Conservation (phyloP, 2,113 vertebrate species). For the Corythornis cristatus region DNA sequence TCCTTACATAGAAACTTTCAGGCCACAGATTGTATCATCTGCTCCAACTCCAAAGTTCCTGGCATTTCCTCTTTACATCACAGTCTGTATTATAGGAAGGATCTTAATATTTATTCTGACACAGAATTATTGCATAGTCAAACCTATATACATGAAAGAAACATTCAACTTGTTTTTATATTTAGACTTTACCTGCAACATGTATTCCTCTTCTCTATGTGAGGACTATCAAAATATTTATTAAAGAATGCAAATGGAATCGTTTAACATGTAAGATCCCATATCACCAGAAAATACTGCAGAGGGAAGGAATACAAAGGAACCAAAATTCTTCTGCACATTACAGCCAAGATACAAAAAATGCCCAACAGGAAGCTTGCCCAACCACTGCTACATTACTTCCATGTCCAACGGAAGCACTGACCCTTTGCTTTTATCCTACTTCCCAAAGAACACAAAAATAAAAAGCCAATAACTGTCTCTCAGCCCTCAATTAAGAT, state of each 20-base stretch:
- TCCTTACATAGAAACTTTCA: background rate
- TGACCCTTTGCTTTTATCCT: background rate
- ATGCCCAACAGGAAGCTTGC: rapidly evolving
- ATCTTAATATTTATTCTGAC: background rate
- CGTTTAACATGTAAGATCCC: background rate
- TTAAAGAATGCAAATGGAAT: background rate
- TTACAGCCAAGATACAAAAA: background rate
- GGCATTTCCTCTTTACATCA: background rate
- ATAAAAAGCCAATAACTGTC: background rate
- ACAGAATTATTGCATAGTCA: background rate
- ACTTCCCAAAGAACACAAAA: background rate
- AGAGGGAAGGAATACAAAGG: background rate
- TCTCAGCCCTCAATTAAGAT: background rate
- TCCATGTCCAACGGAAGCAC: background rate
- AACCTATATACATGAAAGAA: background rate
- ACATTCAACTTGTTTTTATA: background rate
- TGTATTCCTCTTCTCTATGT: background rate
- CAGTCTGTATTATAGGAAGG: background rate
- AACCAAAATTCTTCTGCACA: background rate
- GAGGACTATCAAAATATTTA: background rate
- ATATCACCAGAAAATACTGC: background rate
- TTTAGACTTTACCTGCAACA: background rate
- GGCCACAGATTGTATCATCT: background rate
- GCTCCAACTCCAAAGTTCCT: background rate
- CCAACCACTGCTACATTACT: background rate